Conservation (phyloP, 2,113 vertebrate species). For the Osmerus mordax region DNA sequence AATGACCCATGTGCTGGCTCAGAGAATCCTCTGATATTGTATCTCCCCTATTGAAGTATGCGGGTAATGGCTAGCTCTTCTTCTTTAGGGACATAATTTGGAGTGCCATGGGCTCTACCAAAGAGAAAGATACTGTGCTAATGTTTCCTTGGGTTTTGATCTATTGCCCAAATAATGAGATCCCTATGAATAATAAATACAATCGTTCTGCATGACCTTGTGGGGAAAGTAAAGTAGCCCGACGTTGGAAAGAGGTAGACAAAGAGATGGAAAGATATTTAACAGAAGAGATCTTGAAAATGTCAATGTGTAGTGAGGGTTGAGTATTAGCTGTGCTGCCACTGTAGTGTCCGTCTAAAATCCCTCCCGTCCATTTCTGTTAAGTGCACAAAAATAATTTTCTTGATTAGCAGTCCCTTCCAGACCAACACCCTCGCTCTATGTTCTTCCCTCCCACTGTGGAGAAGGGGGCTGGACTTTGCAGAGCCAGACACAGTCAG, state of each 20-base stretch:
- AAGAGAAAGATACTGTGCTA: not conserved
- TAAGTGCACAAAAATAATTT: slow-evolving; percentile 44
- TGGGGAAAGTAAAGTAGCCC: not conserved
- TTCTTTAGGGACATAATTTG: not conserved
- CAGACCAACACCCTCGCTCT: slow-evolving; percentile 27
- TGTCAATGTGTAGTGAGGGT: not conserved
- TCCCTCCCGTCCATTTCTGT: slow-evolving; percentile 24
- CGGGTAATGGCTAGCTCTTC: not conserved
- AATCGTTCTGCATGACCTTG: slow-evolving; percentile 38
- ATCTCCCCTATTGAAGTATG: not conserved
- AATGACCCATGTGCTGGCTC: not conserved
- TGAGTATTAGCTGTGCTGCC: not conserved
- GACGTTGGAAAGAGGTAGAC: slow-evolving; percentile 5
- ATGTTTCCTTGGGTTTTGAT: not conserved
- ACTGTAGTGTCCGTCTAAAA: slow-evolving; percentile 32
- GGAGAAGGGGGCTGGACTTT: slow-evolving; percentile 47
- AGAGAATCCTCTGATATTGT: not conserved
- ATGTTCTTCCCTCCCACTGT: slow-evolving; percentile 54
- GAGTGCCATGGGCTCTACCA: not conserved
- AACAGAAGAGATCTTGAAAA: not conserved
- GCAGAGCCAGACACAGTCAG: slow-evolving; percentile 55
- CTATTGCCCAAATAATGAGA: slow-evolving; percentile 33
- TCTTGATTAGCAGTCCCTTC: slow-evolving; percentile 40
- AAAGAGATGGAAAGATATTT: slow-evolving; percentile 7
- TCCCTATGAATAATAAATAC: slow-evolving; percentile 50